These are phyloP conservation scores for Pungitius pungitius DNA, from an alignment of 2,113 vertebrate species.

Conservation along the genomic window DNA sequence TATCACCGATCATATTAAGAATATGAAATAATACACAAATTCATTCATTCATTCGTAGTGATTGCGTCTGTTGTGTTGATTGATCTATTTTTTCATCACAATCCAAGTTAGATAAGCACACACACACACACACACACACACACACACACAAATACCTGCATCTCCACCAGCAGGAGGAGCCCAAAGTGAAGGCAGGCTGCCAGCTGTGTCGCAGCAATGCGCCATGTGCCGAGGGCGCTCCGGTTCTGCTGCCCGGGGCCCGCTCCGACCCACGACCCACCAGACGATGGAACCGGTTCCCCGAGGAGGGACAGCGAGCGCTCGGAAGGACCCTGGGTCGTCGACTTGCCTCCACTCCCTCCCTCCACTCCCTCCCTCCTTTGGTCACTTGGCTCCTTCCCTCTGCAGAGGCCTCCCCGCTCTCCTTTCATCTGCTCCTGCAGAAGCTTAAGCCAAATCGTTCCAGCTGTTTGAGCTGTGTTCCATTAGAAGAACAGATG, in stretches of 20 bases:
- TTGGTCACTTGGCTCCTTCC: conserved; percentile 16
- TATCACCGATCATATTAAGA: neutral
- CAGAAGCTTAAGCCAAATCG: conserved; percentile 33
- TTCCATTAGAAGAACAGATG: neutral
- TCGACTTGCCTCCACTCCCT: no score
- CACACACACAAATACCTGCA: neutral
- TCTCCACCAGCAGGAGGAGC: conserved; percentile 65
- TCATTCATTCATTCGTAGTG: neutral
- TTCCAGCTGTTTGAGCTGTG: conserved; percentile 47
- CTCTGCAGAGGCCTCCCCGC: conserved; percentile 9
- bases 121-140: no score
- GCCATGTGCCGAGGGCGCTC: no score
- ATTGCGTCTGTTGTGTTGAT: no score
- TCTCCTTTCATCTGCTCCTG: conserved; percentile 44
- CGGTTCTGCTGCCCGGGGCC: no score
- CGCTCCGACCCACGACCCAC: no score
- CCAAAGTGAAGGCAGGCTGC: conserved; percentile 33
- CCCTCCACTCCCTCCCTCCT: conserved; percentile 32
- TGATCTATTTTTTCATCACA: no score
- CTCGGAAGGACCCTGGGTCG: no score
- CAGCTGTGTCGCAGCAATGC: conserved; percentile 76
- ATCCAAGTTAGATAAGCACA: no score
- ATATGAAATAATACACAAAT: neutral
- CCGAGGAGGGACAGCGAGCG: no score
- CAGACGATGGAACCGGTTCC: no score